phyloP scores from a whole-genome alignment of 2,888 invertebrate species.

The Deilephila porcellus region DNA sequence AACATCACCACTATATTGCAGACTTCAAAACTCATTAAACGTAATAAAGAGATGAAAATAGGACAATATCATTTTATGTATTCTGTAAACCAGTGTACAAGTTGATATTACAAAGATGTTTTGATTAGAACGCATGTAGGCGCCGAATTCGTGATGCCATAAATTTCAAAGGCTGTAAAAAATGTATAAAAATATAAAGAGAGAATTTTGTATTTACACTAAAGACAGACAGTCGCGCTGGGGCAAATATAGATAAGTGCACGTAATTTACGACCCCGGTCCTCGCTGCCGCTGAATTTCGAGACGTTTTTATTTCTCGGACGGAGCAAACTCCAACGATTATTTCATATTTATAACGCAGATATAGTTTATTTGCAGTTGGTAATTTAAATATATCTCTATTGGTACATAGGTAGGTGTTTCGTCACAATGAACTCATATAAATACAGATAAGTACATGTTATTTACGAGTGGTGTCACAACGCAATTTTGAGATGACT shows the following conservation, averaged over 20 bases:
- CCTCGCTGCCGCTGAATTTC: constrained; percentile 3
- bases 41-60: constrained; percentile 26
- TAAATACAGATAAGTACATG: constrained; percentile 70
- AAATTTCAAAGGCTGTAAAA: constrained; percentile 38
- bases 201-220: constrained; percentile 42
- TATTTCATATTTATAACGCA: background rate
- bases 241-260: constrained; percentile 73
- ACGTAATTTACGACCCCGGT: constrained; percentile 63
- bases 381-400: background rate
- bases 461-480: constrained; percentile 63
- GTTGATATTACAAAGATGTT: constrained; percentile 27
- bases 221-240: constrained; percentile 41
- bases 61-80: constrained; percentile 27
- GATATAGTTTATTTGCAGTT: background rate
- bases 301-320: constrained; percentile 23
- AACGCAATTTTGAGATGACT: background rate
- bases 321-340: constrained; percentile 13
- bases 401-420: background rate
- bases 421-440: background rate
- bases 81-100: background rate
- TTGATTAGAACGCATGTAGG: constrained; percentile 30
- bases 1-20: constrained; percentile 1
- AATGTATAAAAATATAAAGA: constrained; percentile 39
- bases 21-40: constrained; percentile 17
- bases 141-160: constrained; percentile 30